These are phyloP conservation scores for Parotia lawesii DNA, from an alignment of 2,113 vertebrate species.

Conservation along the genomic window DNA sequence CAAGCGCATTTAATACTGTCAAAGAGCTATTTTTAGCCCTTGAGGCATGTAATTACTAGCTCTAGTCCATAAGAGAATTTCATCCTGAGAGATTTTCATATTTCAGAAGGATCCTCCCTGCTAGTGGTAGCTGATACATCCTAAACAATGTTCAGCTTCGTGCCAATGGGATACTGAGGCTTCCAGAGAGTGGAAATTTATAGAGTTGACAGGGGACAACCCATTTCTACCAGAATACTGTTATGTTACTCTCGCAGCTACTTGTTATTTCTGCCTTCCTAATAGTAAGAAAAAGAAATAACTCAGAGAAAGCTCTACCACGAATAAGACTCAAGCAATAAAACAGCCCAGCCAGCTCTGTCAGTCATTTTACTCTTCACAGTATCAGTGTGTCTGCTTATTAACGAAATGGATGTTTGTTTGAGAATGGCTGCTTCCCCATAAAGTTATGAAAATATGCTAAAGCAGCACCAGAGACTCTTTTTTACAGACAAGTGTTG, in stretches of 20 bases:
- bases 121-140: background rate
- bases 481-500: background rate
- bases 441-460: background rate
- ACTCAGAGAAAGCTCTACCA: background rate
- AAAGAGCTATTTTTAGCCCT: background rate
- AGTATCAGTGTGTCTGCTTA: background rate
- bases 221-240: background rate
- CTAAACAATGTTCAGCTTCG: background rate
- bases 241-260: background rate
- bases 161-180: background rate
- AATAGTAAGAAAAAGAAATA: background rate
- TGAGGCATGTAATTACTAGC: background rate
- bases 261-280: background rate
- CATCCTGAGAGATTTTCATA: background rate
- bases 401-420: background rate
- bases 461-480: background rate
- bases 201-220: background rate
- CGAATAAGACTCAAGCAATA: background rate
- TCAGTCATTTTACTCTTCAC: background rate
- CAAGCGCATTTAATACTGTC: background rate
- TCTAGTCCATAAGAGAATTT: background rate
- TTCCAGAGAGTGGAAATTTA: background rate
- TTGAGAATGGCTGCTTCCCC: background rate
- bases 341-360: background rate
- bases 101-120: background rate